These are phyloP conservation scores for Xiphydria camelus DNA, from an alignment of 2,888 invertebrate species.

Conservation along the genomic window DNA sequence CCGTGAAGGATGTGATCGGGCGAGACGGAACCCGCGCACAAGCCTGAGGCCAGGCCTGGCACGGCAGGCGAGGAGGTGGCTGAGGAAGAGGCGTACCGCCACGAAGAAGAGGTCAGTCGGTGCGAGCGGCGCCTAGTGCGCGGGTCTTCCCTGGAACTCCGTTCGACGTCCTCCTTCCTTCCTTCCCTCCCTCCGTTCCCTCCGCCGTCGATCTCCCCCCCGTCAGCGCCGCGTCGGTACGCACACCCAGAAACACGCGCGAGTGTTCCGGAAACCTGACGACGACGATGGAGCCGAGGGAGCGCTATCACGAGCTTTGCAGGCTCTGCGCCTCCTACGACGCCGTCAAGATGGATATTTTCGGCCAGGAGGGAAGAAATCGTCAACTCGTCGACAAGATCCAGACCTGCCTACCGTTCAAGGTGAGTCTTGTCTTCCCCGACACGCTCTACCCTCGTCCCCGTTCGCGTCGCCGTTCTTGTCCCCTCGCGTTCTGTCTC, in stretches of 20 bases:
- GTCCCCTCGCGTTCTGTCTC: neutral
- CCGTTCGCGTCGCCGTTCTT: neutral
- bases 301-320: slow-evolving; percentile 57
- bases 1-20: slow-evolving; percentile 14
- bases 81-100: slow-evolving; percentile 18
- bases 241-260: neutral
- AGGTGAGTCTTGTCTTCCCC: slow-evolving; percentile 42
- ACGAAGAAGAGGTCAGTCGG: slow-evolving; percentile 36
- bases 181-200: neutral
- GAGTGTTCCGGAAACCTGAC: slow-evolving; percentile 2
- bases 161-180: neutral
- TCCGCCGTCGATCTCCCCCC: neutral
- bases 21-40: slow-evolving; percentile 16
- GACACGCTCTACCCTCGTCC: neutral
- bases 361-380: slow-evolving; percentile 57
- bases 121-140: slow-evolving; percentile 30
- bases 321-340: slow-evolving; percentile 59
- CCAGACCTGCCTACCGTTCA: slow-evolving; percentile 57
- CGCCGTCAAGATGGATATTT: slow-evolving; percentile 58
- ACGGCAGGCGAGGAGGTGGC: neutral
- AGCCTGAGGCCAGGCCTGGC: slow-evolving; percentile 11
- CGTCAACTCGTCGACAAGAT: slow-evolving; percentile 59
- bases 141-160: no score
- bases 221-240: neutral
- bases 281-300: slow-evolving; percentile 47